Percentiles rank a stretch among this genome's conserved stretches.
phyloP scores from a whole-genome alignment of 2,113 vertebrate species.

The Brachyhypopomus gauderio region DNA sequence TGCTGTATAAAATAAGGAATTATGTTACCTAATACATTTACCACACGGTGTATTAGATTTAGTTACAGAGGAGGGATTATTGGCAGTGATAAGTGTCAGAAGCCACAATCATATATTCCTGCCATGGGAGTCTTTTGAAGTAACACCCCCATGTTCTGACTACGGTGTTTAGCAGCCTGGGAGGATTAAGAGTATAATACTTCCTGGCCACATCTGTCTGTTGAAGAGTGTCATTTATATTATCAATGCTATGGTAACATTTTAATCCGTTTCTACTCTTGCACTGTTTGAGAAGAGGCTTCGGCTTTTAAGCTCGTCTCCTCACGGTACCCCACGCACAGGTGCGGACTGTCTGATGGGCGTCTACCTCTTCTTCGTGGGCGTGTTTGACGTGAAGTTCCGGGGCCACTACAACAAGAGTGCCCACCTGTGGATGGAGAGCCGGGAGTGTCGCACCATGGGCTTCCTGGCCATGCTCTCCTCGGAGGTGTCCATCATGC shows the following conservation, averaged over 20 bases:
- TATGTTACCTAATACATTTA: background rate
- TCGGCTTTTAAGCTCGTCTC: background rate
- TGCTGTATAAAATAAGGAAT: background rate
- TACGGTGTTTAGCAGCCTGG: no score
- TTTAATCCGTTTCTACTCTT: background rate
- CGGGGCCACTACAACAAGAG: conserved; percentile 82
- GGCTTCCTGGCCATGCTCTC: conserved; percentile 83
- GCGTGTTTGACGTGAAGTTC: conserved; percentile 81
- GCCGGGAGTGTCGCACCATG: conserved; percentile 75
- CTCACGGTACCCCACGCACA: conserved; percentile 50
- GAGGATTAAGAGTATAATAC: no score
- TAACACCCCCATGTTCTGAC: background rate
- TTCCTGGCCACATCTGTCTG: background rate
- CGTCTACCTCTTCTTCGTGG: conserved; percentile 83
- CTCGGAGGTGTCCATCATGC: conserved; percentile 82
- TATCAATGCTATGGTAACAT: background rate
- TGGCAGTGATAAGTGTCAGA: background rate
- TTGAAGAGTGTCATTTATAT: no score
- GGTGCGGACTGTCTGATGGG: conserved; percentile 88
- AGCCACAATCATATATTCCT: background rate
- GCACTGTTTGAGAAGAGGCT: background rate
- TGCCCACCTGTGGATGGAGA: conserved; percentile 83
- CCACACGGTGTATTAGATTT: background rate
- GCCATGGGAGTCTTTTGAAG: background rate
- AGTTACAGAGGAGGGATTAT: background rate